Percentiles rank a stretch among this genome's conserved stretches.
phyloP scores from a whole-genome alignment of 2,797 vertebrate species.

The Scyliorhinus canicula region DNA sequence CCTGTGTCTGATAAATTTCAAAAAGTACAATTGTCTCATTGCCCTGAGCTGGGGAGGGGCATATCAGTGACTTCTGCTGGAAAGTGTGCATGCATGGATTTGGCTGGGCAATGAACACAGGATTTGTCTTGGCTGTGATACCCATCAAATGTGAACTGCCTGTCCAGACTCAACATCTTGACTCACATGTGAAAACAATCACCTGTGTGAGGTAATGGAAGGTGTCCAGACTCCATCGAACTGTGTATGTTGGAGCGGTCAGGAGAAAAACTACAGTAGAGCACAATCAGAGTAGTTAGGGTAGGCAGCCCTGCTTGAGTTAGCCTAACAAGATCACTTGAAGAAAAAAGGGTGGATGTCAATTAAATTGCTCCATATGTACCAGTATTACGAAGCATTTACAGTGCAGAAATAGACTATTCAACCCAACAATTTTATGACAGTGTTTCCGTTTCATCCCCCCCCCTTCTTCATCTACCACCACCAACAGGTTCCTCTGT shows the following conservation, averaged over 20 bases:
- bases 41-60: background rate
- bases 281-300: background rate
- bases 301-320: background rate
- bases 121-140: background rate
- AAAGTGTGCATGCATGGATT: background rate
- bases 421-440: background rate
- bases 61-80: background rate
- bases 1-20: too few species aligned
- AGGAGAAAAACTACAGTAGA: background rate
- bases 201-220: constrained; percentile 14
- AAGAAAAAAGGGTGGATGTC: background rate
- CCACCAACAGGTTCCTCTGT: background rate
- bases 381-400: background rate
- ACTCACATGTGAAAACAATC: background rate
- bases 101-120: background rate
- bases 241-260: background rate
- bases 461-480: too few species aligned
- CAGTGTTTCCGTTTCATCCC: background rate
- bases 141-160: background rate
- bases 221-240: background rate
- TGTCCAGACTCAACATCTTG: background rate
- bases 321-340: background rate
- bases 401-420: background rate
- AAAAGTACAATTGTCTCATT: background rate
- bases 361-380: background rate